These are phyloP conservation scores for Toxotes jaculatrix DNA, from an alignment of 2,113 vertebrate genomes.

Conservation along the genomic window DNA sequence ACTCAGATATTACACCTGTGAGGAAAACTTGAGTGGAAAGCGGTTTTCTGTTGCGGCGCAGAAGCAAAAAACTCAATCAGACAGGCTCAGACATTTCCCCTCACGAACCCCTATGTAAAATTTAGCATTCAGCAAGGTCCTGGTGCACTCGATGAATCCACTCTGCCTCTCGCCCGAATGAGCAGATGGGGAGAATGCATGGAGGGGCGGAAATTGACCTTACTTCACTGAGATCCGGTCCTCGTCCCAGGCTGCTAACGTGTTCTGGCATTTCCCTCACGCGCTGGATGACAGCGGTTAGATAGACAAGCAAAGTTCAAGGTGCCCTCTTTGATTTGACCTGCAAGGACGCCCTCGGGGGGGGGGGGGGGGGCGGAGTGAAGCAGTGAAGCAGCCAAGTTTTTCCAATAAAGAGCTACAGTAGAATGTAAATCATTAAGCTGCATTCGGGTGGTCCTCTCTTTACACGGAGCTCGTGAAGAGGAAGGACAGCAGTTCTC, in stretches of 20 bases:
- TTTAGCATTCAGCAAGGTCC: slow-evolving; percentile 60
- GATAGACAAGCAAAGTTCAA: slow-evolving; percentile 48
- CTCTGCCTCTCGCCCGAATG: slow-evolving; percentile 55
- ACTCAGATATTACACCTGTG: slow-evolving; percentile 46
- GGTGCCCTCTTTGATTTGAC: slow-evolving; percentile 68
- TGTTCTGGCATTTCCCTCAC: slow-evolving; percentile 65
- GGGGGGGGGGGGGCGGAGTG: background rate
- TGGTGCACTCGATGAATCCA: slow-evolving; percentile 47
- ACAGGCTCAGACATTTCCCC: slow-evolving; percentile 39
- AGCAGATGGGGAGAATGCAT: slow-evolving; percentile 58
- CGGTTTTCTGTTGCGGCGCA: slow-evolving; percentile 14
- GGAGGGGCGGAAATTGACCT: slow-evolving; percentile 53
- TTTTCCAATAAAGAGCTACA: slow-evolving; percentile 36
- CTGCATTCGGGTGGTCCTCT: slow-evolving; percentile 1
- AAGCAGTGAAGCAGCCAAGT: background rate
- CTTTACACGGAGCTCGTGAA: slow-evolving; percentile 3
- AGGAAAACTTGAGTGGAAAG: slow-evolving; percentile 9
- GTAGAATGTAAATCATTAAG: slow-evolving; percentile 47
- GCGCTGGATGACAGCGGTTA: slow-evolving; percentile 30
- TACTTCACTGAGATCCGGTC: slow-evolving; percentile 25
- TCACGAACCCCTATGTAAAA: slow-evolving; percentile 53
- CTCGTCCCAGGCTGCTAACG: slow-evolving; percentile 32
- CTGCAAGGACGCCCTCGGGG: slow-evolving; percentile 7
- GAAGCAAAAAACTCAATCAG: slow-evolving; percentile 41
- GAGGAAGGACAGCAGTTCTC: slow-evolving; percentile 8